These are phyloP conservation scores for Anorthoa munda DNA, from an alignment of 2,888 invertebrate genomes.

Conservation along the genomic window DNA sequence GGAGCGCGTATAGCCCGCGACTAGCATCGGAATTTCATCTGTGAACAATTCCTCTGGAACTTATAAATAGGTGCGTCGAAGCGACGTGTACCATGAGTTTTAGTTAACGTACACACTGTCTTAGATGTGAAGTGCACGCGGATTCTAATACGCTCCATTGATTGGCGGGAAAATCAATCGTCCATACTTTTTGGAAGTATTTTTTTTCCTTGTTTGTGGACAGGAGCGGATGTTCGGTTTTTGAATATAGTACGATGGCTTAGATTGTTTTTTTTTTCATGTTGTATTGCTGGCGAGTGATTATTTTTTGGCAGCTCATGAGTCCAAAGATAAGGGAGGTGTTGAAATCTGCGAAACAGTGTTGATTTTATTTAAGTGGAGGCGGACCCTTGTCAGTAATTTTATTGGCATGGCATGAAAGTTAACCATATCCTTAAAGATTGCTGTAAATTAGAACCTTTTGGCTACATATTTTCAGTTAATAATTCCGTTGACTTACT, in stretches of 20 bases:
- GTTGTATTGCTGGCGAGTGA: not conserved
- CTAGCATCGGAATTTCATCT: conserved; percentile 86
- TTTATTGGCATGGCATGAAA: not conserved
- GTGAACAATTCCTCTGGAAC: conserved; percentile 88
- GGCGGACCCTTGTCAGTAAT: not conserved
- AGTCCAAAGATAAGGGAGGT: not conserved
- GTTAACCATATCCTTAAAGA: not conserved
- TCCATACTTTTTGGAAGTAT: not conserved
- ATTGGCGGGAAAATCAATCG: conserved; percentile 44
- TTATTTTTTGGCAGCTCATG: conserved; percentile 35
- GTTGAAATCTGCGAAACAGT: not conserved
- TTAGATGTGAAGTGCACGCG: conserved; percentile 42
- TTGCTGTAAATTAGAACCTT: not conserved
- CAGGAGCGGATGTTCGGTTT: conserved; percentile 10
- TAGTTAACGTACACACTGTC: conserved; percentile 61
- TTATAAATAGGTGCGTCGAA: conserved; percentile 89
- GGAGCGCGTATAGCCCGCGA: conserved; percentile 81
- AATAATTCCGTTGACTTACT: not conserved
- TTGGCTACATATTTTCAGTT: too few species aligned
- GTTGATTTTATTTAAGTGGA: not conserved
- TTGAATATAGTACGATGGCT: conserved; percentile 20
- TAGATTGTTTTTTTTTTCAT: conserved; percentile 23
- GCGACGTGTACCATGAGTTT: conserved; percentile 75
- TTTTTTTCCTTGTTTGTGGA: not conserved
- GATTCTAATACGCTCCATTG: conserved; percentile 39